Evolutionary conservation across 2,888 invertebrate species (phyloP), one percentile per base, ranked within the genome.

Genomic region (Xanthorhoe designata): DNA sequence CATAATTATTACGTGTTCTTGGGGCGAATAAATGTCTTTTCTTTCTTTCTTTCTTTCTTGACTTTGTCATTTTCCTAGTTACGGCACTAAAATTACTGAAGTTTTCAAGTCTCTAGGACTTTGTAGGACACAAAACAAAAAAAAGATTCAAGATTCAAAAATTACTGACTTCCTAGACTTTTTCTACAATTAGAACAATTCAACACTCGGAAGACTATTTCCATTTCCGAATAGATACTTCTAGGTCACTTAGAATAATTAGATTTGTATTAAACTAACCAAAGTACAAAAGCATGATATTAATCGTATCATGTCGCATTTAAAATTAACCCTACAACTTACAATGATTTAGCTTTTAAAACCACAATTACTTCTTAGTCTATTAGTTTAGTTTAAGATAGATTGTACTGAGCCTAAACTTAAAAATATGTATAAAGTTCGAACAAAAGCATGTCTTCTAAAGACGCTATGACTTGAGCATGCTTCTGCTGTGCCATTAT

Each of bases 401-500:
- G 49, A 35, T 18, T 24, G 24, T 32, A 32, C 8, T 32, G 32
- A 32, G 32, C 32, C 29, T 2, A 17, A 58, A 49, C 18, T 58
- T 49, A 47, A 17, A 29, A 32, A 57, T 57, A 24, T 24, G 29
- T 51, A 17, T 24, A 24, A 24, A 62, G 51, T 29, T 35, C 15
- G 0, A 24, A 52, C 38, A 13, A 32, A 42, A 58, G 64, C 58
- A 64, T 64, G 58, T 49, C 58, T 55, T 49, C 10, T 50, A 61
- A 52, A 64, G 51, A 64, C 64, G 62, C 60, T 58, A 60, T 47
- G 29, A 55, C 42, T 51, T 61, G 45, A 58, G 78, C 77, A 81
- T 81, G 80, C 75, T 75, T 78, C 24, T 57, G 70, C 66, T 65
- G 55, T 61, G 19, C 55, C 8, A 32, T 32, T 47, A 52, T 15